Evolutionary conservation across 2,113 vertebrate genomes (phyloP), one percentile per base, ranked within the genome.

Genomic region (Romanogobio albipinnatus): DNA sequence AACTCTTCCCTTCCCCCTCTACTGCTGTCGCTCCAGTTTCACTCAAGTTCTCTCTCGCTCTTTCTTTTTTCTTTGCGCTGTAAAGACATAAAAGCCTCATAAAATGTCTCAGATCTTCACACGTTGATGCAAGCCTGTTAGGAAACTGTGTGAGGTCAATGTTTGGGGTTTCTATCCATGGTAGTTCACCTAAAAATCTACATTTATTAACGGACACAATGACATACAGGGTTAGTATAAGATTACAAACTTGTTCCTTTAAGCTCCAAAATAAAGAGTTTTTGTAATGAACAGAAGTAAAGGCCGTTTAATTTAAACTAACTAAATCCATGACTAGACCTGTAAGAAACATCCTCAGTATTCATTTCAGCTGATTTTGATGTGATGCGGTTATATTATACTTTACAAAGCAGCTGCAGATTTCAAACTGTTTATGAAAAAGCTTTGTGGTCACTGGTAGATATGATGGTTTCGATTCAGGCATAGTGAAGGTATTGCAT

Each of bases 51-150:
- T 81, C 39, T 71, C 64, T 76, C 68, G 9, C 76, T 76, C 64
- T 49, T 84, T 81, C 76, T 83, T 29, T 79, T 74, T 71, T 87
- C 84, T 80, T 87, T 86, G 4, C 43, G 17, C 62, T 62, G 71
- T 84, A 51, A 76, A 13, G 22, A 62, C 71, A 62, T 61, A n/a
- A 74, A 76, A 76, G 26, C 53, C 39, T 75, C 56, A 49, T 76
- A 62, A 76, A 84, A 76, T 5, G 22, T 33, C 26, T 76, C n/a
- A 84, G 82, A 84, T 61, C 61, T 19, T 76, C 29, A 17, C 36
- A 29, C 43, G 64, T 76, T 76, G 39, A 64, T 76, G 73, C 29
- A 39, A 3, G 5, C 15, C 43, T 39, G 33, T 39, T 1, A 45
- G 13, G 51, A 59, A 43, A 83, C 29, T 75, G 70, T 76, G 81